A percentile compares a stretch with the other conserved stretches of the same genome.
phyloP scores from a whole-genome alignment of 2,888 invertebrate species.

The Drosophila robusta region DNA sequence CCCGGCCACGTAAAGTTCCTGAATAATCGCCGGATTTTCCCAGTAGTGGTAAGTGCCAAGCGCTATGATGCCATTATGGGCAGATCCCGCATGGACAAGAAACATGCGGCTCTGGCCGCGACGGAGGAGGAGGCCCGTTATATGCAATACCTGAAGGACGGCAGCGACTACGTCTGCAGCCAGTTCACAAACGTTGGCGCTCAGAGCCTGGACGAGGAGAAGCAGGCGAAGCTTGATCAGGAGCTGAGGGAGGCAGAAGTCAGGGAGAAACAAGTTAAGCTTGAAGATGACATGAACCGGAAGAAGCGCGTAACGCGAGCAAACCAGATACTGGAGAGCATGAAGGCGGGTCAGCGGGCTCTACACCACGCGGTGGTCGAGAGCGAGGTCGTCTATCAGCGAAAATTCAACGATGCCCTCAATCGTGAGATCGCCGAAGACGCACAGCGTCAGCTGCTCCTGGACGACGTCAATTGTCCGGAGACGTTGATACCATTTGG shows the following conservation, averaged over 20 bases:
- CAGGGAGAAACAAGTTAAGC: slow-evolving; percentile 5
- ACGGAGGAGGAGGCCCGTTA: slow-evolving; percentile 45
- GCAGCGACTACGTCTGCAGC: slow-evolving; percentile 42
- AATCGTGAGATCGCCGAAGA: slow-evolving; percentile 51
- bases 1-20: slow-evolving; percentile 10
- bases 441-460: slow-evolving; percentile 33
- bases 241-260: slow-evolving; percentile 13
- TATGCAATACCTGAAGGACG: slow-evolving; percentile 54
- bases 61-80: slow-evolving; percentile 46
- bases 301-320: slow-evolving; percentile 61
- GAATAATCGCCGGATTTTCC: slow-evolving; percentile 20
- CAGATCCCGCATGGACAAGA: slow-evolving; percentile 38
- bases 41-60: slow-evolving; percentile 57
- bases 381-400: slow-evolving; percentile 51
- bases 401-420: slow-evolving; percentile 41
- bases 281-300: slow-evolving; percentile 42
- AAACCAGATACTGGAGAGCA: slow-evolving; percentile 35
- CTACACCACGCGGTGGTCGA: slow-evolving; percentile 45
- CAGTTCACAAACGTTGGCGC: slow-evolving; percentile 31
- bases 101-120: slow-evolving; percentile 27
- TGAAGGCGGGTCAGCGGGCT: slow-evolving; percentile 55
- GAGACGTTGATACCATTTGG: slow-evolving; percentile 44
- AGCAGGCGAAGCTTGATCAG: slow-evolving; percentile 1
- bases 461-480: slow-evolving; percentile 54
- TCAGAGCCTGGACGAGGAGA: slow-evolving; percentile 8